A percentile compares a stretch with the other conserved stretches of the same genome.
Conservation (phyloP, 2,888 invertebrate genomes). For the Cataglyphis albicans region DNA sequence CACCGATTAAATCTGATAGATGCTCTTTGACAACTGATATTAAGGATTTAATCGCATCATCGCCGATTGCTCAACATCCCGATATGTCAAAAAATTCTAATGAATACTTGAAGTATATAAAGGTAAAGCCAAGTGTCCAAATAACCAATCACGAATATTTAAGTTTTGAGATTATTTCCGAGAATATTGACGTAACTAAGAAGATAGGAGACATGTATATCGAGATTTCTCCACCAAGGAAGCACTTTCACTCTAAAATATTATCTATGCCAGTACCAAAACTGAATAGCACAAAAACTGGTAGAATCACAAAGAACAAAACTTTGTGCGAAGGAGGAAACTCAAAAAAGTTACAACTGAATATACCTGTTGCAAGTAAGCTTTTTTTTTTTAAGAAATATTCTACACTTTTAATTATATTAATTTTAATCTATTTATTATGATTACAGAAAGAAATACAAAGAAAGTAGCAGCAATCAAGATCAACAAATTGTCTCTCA, state of each 20-base stretch:
- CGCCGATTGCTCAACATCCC: constrained; percentile 13
- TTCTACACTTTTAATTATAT: not conserved
- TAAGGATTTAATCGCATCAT: constrained; percentile 21
- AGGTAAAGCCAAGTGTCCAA: not conserved
- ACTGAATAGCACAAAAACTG: not conserved
- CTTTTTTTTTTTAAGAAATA: not conserved
- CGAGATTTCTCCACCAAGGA: constrained; percentile 65
- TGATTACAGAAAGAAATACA: constrained; percentile 1
- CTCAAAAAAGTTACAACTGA: constrained; percentile 73
- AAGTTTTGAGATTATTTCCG: constrained; percentile 4
- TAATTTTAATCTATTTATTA: not conserved
- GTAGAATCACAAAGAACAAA: constrained; percentile 76
- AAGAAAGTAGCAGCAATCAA: constrained; percentile 68
- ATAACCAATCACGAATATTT: constrained; percentile 4
- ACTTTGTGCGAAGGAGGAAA: constrained; percentile 55
- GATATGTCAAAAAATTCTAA: not conserved
- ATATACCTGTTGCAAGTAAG: constrained; percentile 69
- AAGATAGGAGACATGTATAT: constrained; percentile 37
- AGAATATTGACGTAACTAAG: not conserved
- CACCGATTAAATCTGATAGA: not conserved
- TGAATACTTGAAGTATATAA: not conserved
- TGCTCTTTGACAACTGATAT: not conserved
- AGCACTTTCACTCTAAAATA: not conserved
- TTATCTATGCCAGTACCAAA: not conserved
- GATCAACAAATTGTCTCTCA: constrained; percentile 57